Conservation (phyloP, 2,888 invertebrate species). For the Tubulanus polymorphus region DNA sequence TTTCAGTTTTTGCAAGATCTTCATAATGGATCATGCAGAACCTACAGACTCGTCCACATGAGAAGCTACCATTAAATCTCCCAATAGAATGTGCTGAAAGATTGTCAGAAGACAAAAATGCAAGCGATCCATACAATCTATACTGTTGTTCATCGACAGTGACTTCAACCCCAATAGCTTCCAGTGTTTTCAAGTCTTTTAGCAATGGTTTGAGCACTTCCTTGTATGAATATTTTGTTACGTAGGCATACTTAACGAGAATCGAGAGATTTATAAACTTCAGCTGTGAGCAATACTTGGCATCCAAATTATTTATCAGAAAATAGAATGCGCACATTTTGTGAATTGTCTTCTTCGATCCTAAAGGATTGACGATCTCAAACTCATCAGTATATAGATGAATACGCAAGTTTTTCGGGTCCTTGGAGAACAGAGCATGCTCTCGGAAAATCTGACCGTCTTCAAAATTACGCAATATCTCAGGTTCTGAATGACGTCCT, state of each 20-base stretch:
- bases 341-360: neutral
- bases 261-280: neutral
- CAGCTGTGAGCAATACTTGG: neutral
- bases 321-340: slow-evolving; percentile 1
- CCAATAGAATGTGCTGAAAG: neutral
- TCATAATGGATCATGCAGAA: neutral
- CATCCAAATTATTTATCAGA: neutral
- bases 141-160: neutral
- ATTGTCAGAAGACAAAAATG: neutral
- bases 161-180: neutral
- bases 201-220: neutral
- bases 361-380: slow-evolving; percentile 6
- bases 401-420: neutral
- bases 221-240: slow-evolving; percentile 1
- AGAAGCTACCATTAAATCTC: neutral
- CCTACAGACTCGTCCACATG: neutral
- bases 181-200: neutral
- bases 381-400: slow-evolving; percentile 3
- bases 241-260: neutral
- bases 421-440: slow-evolving; percentile 1
- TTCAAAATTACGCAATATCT: neutral
- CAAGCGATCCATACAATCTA: neutral
- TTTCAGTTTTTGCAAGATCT: neutral
- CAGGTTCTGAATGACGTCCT: neutral
- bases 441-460: neutral